Evolutionary conservation across 1,140 invertebrate species (phyloP).

Genomic region (Adelges cooleyi): DNA sequence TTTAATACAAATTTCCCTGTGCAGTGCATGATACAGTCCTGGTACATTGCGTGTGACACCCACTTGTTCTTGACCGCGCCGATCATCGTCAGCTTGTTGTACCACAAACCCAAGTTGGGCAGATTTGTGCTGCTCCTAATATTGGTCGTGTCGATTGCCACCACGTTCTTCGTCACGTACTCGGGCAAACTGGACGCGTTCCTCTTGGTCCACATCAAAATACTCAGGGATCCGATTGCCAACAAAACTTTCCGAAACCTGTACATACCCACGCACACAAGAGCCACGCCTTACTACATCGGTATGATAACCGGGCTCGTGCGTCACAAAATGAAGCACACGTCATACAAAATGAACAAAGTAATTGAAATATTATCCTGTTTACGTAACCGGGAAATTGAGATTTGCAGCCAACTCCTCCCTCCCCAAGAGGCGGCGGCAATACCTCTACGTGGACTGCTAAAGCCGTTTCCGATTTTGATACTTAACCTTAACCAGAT

Average conservation of each 20-base stretch:
- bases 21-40: slow-evolving; percentile 46
- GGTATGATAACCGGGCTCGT: slow-evolving; percentile 51
- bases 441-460: no score
- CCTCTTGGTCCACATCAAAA: slow-evolving; percentile 16
- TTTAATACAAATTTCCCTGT: slow-evolving; percentile 31
- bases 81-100: slow-evolving; percentile 40
- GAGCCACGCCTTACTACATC: slow-evolving; percentile 52
- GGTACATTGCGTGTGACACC: slow-evolving; percentile 46
- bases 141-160: slow-evolving; percentile 9
- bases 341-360: slow-evolving; percentile 42
- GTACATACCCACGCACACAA: slow-evolving; percentile 59
- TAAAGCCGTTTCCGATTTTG: no score
- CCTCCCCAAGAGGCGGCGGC: no score
- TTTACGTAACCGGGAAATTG: no score
- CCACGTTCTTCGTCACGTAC: slow-evolving; percentile 30
- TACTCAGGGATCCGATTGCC: slow-evolving; percentile 6
- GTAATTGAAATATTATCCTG: slow-evolving; percentile 29
- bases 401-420: no score
- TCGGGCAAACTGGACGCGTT: slow-evolving; percentile 17
- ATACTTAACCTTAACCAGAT: no score
- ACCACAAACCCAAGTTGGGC: slow-evolving; percentile 37
- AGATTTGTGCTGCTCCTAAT: background rate
- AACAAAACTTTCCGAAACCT: slow-evolving; percentile 34
- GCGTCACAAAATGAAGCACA: slow-evolving; percentile 47
- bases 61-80: slow-evolving; percentile 44